These are phyloP conservation scores for Aldrovandia affinis DNA, from an alignment of 2,797 vertebrate species.

Conservation along the genomic window DNA sequence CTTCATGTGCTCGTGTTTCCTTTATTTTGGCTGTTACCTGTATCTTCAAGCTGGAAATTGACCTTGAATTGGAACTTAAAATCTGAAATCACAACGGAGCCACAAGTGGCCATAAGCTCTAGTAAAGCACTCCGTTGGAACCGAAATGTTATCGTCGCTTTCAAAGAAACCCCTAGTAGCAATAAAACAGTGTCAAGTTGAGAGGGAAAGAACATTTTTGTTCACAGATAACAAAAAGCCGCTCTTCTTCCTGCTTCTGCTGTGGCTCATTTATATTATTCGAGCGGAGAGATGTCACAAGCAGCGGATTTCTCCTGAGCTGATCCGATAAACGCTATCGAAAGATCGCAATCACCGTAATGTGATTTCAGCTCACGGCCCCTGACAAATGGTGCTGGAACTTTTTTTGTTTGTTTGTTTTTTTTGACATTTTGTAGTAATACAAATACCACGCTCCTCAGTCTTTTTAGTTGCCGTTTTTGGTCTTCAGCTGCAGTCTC, in stretches of 20 bases:
- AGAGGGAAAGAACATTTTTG: constrained; percentile 19
- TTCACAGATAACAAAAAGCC: constrained; percentile 40
- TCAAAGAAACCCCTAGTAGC: constrained; percentile 14
- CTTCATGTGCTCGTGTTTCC: too few relatives aligned
- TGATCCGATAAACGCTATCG: constrained; percentile 51
- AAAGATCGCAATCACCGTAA: constrained; percentile 47
- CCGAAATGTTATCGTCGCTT: neutral
- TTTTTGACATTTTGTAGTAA: too few relatives aligned
- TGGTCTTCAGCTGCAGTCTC: neutral
- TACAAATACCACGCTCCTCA: too few relatives aligned
- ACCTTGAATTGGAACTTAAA: constrained; percentile 28
- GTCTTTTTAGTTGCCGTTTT: too few relatives aligned
- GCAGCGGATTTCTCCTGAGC: constrained; percentile 42
- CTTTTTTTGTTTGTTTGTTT: too few relatives aligned
- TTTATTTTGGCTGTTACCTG: too few relatives aligned
- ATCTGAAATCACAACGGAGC: constrained; percentile 33
- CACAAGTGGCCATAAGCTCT: neutral
- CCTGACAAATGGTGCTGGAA: constrained; percentile 44
- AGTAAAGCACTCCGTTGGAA: neutral
- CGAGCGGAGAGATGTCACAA: constrained; percentile 48
- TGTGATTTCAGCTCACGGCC: constrained; percentile 47
- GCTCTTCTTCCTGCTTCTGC: constrained; percentile 22
- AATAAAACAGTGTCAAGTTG: neutral
- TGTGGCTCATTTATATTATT: constrained; percentile 48
- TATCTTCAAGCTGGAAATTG: neutral